These are phyloP conservation scores for Brassicogethes aeneus DNA, from an alignment of 2,888 invertebrate genomes.

Conservation along the genomic window DNA sequence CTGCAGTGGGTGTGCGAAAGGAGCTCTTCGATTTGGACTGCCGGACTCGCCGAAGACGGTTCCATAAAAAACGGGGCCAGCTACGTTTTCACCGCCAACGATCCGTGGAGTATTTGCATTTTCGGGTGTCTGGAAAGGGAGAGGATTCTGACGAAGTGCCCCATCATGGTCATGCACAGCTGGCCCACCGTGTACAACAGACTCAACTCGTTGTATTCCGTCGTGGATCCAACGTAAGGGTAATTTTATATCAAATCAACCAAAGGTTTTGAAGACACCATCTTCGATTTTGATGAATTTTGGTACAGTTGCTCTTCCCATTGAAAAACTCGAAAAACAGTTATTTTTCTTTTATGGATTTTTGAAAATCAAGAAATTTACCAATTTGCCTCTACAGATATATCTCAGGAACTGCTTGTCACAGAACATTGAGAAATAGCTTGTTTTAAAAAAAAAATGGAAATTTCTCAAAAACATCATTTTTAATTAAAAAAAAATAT, in stretches of 20 bases:
- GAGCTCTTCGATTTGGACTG: conserved; percentile 81
- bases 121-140: conserved; percentile 83
- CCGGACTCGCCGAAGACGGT: conserved; percentile 53
- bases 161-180: conserved; percentile 78
- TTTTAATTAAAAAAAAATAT: too few relatives aligned
- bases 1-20: conserved; percentile 90
- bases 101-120: conserved; percentile 87
- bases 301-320: too few relatives aligned
- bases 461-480: too few relatives aligned
- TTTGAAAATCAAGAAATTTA: too few relatives aligned
- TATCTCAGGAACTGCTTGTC: too few relatives aligned
- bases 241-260: not conserved
- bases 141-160: conserved; percentile 73
- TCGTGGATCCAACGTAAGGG: conserved; percentile 87
- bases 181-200: conserved; percentile 94
- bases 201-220: conserved; percentile 81
- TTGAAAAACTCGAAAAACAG: too few relatives aligned
- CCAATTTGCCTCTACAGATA: too few relatives aligned
- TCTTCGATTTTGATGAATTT: too few relatives aligned
- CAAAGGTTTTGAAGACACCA: too few relatives aligned
- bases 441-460: too few relatives aligned
- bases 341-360: too few relatives aligned
- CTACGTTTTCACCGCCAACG: conserved; percentile 53
- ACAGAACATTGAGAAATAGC: too few relatives aligned
- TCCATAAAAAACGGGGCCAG: conserved; percentile 46